These are phyloP conservation scores for Oscheius sp. DNA, from an alignment of 2,888 invertebrate genomes.

Conservation along the genomic window DNA sequence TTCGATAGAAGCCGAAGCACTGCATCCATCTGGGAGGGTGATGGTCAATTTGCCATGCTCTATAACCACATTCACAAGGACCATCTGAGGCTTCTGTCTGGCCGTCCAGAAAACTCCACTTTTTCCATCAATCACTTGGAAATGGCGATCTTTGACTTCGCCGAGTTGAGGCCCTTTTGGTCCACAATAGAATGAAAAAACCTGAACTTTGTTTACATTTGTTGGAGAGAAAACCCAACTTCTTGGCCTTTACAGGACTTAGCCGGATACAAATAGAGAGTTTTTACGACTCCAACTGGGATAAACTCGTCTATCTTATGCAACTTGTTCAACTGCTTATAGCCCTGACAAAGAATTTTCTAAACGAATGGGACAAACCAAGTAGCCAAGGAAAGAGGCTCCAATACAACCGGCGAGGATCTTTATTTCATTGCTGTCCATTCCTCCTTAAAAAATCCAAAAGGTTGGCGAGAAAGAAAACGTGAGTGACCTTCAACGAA, in stretches of 20 bases:
- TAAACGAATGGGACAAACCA: slow-evolving; percentile 29
- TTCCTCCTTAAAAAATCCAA: background rate
- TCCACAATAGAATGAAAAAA: slow-evolving; percentile 54
- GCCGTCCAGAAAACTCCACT: slow-evolving; percentile 42
- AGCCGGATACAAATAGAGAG: slow-evolving; percentile 52
- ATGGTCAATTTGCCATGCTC: slow-evolving; percentile 36
- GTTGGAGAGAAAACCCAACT: background rate
- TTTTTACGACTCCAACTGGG: slow-evolving; percentile 50
- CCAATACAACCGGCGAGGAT: slow-evolving; percentile 39
- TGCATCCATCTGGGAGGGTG: slow-evolving; percentile 30
- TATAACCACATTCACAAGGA: slow-evolving; percentile 40
- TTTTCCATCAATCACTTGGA: slow-evolving; percentile 54
- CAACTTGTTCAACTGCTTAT: background rate
- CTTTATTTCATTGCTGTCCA: slow-evolving; percentile 30
- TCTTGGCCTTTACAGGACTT: slow-evolving; percentile 62
- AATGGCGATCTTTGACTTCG: slow-evolving; percentile 54
- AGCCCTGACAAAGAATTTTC: slow-evolving; percentile 9
- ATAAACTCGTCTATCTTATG: slow-evolving; percentile 4
- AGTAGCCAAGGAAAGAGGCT: slow-evolving; percentile 39
- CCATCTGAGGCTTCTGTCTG: slow-evolving; percentile 48
- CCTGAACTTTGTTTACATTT: slow-evolving; percentile 34
- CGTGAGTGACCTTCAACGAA: background rate
- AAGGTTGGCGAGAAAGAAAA: background rate
- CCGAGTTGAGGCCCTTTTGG: slow-evolving; percentile 47
- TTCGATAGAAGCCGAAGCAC: slow-evolving; percentile 34